Evolutionary conservation across 2,888 invertebrate genomes (phyloP), one percentile per base, ranked within the genome.

Genomic region (Odontocerum albicorne): DNA sequence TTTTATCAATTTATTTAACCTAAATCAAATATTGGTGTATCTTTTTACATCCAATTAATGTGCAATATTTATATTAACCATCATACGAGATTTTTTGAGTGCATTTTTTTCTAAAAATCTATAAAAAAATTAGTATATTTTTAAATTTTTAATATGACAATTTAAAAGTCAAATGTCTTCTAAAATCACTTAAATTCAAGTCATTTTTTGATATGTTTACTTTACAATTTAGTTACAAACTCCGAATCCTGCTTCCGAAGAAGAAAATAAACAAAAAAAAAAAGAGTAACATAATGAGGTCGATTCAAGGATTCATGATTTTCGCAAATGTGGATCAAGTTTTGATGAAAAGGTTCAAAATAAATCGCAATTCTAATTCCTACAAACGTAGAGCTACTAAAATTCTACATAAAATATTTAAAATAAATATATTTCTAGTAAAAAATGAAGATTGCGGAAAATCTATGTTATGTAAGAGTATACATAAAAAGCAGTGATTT

Each of bases 201-300:
- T 46, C 35, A 21, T 53, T n/a, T n/a, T 49, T 46, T 49, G 53
- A 54, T 57, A 54, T 54, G 49, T 54, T 44, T 50, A 36, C 19
- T 55, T 47, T 55, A 44, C 32, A 54, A 40, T 46, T 55, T 53
- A 32, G 32, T 53, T 31, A 49, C 36, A 27, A 32, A 44, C 27
- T 53, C 57, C 59, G 57, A 61, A 55, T 57, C 57, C 59, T 59
- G 60, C 60, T 60, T 56, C 60, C 52, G 49, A 53, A 4, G 22
- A 42, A 50, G 40, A 16, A 6, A 35, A 38, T 38, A 16, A 38
- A 16, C 4, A 38, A 38, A 38, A 35, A 4, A 35, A 35, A 7
- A 35, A 8, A n/a, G n/a, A n/a, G n/a, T n/a, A n/a, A n/a, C n/a
- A n/a, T n/a, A n/a, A n/a, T n/a, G n/a, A n/a, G n/a, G n/a, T n/a